Evolutionary conservation across 37 sponge, comb jelly and placozoan genomes (phyloP).

Genomic region (Hormiphora californensis): DNA sequence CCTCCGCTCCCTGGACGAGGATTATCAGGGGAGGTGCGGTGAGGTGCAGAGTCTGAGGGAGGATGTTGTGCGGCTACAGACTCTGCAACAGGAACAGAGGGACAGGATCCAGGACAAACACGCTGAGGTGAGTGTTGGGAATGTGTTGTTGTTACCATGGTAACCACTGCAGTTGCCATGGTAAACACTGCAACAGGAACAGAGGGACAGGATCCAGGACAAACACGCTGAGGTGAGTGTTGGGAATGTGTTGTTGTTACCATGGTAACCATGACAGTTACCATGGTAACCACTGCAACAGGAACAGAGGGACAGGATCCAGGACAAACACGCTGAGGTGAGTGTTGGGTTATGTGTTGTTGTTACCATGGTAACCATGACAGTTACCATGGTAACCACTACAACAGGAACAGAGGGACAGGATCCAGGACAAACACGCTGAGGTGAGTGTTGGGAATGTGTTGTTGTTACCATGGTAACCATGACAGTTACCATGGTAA

Average conservation of each 20-base stretch:
- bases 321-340: conserved; percentile 46
- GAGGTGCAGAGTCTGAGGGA: conserved; percentile 48
- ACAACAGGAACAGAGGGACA: conserved; percentile 45
- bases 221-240: conserved; percentile 1
- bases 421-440: conserved; percentile 30
- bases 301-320: conserved; percentile 46
- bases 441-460: neutral
- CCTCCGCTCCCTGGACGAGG: conserved; percentile 38
- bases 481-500: no score
- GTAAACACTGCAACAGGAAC: conserved; percentile 47
- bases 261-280: no score
- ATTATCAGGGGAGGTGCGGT: conserved; percentile 15
- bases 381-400: no score
- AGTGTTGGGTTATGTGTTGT: no score
- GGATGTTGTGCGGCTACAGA: conserved; percentile 42
- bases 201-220: conserved; percentile 48
- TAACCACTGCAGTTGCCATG: no score
- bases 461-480: no score
- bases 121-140: neutral
- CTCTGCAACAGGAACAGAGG: conserved; percentile 47
- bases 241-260: no score
- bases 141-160: no score
- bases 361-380: no score
- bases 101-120: conserved; percentile 40
- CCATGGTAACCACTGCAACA: no score